Percentiles rank a stretch among this genome's conserved stretches.
Conservation (phyloP, 1,140 invertebrate genomes). For the Panagrolaimus sp. region DNA sequence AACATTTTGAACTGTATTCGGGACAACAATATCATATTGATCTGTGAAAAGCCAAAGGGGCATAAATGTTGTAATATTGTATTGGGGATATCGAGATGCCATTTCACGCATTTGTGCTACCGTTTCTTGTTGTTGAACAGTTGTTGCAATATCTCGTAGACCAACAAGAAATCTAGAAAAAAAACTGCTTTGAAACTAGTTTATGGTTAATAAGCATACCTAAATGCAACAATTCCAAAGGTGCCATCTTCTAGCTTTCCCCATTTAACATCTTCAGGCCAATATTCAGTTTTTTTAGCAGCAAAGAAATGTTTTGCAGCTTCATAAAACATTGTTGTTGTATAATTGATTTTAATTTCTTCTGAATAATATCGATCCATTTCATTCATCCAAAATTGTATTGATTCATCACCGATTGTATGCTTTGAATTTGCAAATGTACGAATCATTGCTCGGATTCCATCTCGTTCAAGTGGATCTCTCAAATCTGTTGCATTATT, state of each 20-base stretch:
- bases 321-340: conserved; percentile 37
- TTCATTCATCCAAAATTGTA: conserved; percentile 81
- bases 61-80: conserved; percentile 89
- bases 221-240: conserved; percentile 41
- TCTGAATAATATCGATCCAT: conserved; percentile 73
- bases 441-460: conserved; percentile 73
- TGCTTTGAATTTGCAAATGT: conserved; percentile 75
- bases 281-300: conserved; percentile 44
- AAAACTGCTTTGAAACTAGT: too few species aligned
- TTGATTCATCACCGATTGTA: conserved; percentile 70
- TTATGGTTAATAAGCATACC: conserved; percentile 31
- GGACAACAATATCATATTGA: conserved; percentile 58
- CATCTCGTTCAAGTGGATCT: conserved; percentile 69
- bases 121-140: conserved; percentile 50
- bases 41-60: conserved; percentile 93
- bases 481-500: conserved; percentile 78
- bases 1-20: conserved; percentile 78
- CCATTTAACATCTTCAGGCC: conserved; percentile 58
- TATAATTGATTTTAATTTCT: conserved; percentile 66
- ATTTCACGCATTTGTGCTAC: conserved; percentile 60
- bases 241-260: conserved; percentile 27
- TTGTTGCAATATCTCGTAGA: conserved; percentile 52
- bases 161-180: conserved; percentile 51
- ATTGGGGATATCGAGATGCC: conserved; percentile 68
- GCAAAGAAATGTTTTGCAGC: conserved; percentile 49